Conservation (phyloP, 1,140 invertebrate species). For the Zaprionus ornatus region DNA sequence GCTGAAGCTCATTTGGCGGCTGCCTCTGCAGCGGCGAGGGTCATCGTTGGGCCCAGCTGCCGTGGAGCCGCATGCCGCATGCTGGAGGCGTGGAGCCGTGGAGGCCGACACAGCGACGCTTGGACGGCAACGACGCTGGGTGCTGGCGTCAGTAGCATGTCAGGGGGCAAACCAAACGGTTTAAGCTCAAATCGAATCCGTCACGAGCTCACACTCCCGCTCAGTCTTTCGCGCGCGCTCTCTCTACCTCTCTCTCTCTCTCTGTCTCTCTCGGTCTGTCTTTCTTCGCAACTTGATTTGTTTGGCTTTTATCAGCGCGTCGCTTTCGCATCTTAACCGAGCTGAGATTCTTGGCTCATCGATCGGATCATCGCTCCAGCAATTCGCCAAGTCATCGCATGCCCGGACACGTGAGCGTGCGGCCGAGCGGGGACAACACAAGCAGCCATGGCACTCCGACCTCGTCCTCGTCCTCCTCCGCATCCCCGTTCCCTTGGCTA, state of each 20-base stretch:
- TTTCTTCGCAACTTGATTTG: neutral
- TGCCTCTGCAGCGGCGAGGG: constrained; percentile 30
- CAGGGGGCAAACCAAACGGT: constrained; percentile 56
- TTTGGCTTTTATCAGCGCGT: constrained; percentile 1
- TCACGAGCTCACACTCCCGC: neutral
- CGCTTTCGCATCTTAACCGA: constrained; percentile 1
- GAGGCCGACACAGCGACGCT: constrained; percentile 4
- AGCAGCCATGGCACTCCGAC: neutral
- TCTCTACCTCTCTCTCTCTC: neutral
- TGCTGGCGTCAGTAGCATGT: constrained; percentile 75
- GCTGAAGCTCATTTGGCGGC: constrained; percentile 27
- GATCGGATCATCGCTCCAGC: constrained; percentile 8
- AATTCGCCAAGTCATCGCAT: constrained; percentile 21
- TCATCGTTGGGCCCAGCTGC: constrained; percentile 24
- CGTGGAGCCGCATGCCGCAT: constrained; percentile 27
- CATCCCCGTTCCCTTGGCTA: neutral
- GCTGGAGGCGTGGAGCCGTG: neutral
- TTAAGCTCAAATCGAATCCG: neutral
- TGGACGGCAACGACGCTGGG: constrained; percentile 38
- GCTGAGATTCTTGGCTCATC: constrained; percentile 10
- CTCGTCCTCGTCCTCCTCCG: neutral
- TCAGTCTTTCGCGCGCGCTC: neutral
- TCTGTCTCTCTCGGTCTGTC: neutral
- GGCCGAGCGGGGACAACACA: constrained; percentile 8
- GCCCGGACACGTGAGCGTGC: constrained; percentile 31